phyloP scores from a whole-genome alignment of 2,797 vertebrate species.

The Alauda arvensis region DNA sequence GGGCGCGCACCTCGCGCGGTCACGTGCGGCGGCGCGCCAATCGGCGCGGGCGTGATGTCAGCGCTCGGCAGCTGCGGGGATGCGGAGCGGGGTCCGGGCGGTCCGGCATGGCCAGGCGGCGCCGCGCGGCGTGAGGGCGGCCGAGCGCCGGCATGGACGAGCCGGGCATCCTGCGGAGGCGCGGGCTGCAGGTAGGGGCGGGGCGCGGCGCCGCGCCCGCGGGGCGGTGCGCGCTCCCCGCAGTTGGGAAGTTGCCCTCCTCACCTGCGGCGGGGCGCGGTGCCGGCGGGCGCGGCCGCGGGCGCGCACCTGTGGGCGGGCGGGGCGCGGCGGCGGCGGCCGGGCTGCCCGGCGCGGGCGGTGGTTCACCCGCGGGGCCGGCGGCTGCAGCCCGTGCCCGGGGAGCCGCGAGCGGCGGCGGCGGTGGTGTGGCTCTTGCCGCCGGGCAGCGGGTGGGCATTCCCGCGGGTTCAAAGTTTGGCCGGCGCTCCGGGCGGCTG shows the following conservation, averaged over 20 bases:
- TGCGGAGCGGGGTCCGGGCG: constrained; percentile 78
- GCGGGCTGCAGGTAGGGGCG: constrained; percentile 84
- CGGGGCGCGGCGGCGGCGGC: neutral
- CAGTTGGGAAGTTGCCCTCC: neutral
- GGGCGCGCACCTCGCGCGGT: constrained; percentile 80
- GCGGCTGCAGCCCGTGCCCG: neutral
- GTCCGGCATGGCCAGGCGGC: constrained; percentile 80
- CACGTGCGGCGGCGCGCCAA: constrained; percentile 90
- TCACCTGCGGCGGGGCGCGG: neutral
- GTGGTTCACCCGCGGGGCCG: neutral
- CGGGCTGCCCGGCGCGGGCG: neutral
- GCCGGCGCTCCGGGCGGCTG: neutral
- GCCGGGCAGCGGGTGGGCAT: neutral
- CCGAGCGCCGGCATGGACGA: constrained; percentile 22
- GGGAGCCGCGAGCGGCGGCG: neutral
- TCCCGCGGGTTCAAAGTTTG: neutral
- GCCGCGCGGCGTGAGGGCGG: constrained; percentile 70
- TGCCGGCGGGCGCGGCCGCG: neutral
- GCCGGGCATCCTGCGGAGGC: constrained; percentile 89
- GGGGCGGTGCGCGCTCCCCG: neutral
- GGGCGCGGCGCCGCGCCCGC: neutral
- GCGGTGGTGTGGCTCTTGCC: neutral
- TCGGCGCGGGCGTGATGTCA: constrained; percentile 91
- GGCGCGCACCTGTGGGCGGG: neutral
- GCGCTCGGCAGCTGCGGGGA: constrained; percentile 88